phyloP scores from a whole-genome alignment of 2,113 vertebrate species.

The Athene cunicularia region DNA sequence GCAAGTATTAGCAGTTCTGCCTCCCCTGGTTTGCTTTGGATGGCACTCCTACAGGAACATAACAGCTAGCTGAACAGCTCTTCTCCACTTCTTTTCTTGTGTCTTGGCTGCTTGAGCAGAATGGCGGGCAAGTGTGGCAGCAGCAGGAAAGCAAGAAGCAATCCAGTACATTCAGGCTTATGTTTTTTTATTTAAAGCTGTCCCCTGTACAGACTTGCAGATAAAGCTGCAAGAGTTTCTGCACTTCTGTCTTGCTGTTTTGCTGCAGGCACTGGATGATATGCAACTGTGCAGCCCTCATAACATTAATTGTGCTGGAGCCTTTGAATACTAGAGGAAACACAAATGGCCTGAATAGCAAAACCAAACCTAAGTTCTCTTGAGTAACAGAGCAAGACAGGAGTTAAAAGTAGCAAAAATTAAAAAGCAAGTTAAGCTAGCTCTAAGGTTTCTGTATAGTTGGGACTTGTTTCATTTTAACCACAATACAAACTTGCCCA shows the following conservation, averaged over 20 bases:
- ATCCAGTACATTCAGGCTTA: neutral
- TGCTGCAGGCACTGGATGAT: neutral
- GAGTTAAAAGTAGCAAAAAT: neutral
- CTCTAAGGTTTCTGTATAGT: neutral
- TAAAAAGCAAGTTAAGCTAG: neutral
- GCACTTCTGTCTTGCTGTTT: neutral
- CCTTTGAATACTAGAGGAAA: neutral
- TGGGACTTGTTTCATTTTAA: neutral
- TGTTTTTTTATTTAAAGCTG: neutral
- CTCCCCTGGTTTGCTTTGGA: neutral
- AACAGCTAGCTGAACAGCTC: neutral
- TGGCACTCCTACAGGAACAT: neutral
- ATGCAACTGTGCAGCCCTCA: neutral
- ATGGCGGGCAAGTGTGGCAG: accelerated
- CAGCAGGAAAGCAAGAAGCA: neutral
- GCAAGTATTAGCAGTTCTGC: neutral
- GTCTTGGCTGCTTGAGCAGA: neutral
- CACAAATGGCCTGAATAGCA: neutral
- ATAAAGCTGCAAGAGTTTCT: neutral
- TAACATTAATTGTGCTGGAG: neutral
- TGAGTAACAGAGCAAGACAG: neutral
- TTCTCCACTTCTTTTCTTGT: neutral
- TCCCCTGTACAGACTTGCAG: neutral
- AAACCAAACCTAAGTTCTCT: neutral
- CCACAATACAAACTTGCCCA: neutral